Percentiles rank a stretch among this genome's conserved stretches.
phyloP scores from a whole-genome alignment of 2,797 vertebrate genomes.

The Benthosema pterotum region DNA sequence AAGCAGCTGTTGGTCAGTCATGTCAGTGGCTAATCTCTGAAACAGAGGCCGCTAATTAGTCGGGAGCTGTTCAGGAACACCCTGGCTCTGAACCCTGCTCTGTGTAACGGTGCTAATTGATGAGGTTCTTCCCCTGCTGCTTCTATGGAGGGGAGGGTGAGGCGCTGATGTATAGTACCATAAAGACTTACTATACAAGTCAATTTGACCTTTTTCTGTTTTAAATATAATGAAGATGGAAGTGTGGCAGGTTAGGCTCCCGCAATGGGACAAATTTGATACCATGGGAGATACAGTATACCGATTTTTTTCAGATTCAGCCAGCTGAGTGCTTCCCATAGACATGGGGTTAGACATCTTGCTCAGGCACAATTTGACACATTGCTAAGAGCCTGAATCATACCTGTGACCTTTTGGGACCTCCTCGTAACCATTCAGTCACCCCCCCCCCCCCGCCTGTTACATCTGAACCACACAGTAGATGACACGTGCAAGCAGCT shows the following conservation, averaged over 20 bases:
- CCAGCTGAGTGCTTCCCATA: too few relatives aligned
- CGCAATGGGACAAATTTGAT: background rate
- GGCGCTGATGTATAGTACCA: background rate
- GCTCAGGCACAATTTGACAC: too few relatives aligned
- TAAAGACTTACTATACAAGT: background rate
- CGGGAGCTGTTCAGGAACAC: constrained; percentile 54
- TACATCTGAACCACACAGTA: too few relatives aligned
- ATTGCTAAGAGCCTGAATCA: too few relatives aligned
- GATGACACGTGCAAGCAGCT: too few relatives aligned
- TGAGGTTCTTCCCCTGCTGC: constrained; percentile 53
- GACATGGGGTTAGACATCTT: too few relatives aligned
- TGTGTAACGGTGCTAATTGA: constrained; percentile 49
- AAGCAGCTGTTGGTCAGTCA: constrained; percentile 72
- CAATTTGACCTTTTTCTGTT: background rate
- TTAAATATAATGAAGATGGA: background rate
- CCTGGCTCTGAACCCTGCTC: constrained; percentile 55
- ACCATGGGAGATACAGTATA: too few relatives aligned
- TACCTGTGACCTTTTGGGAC: too few relatives aligned
- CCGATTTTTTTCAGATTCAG: too few relatives aligned
- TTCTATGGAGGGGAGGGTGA: constrained; percentile 24
- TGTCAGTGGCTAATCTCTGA: constrained; percentile 66
- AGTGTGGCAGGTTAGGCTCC: constrained; percentile 17
- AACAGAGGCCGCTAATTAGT: constrained; percentile 62
- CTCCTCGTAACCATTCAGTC: too few relatives aligned
- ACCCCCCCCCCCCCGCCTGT: too few relatives aligned